These are phyloP conservation scores for Tenthredo livida DNA, from an alignment of 2,888 invertebrate genomes.

Conservation along the genomic window DNA sequence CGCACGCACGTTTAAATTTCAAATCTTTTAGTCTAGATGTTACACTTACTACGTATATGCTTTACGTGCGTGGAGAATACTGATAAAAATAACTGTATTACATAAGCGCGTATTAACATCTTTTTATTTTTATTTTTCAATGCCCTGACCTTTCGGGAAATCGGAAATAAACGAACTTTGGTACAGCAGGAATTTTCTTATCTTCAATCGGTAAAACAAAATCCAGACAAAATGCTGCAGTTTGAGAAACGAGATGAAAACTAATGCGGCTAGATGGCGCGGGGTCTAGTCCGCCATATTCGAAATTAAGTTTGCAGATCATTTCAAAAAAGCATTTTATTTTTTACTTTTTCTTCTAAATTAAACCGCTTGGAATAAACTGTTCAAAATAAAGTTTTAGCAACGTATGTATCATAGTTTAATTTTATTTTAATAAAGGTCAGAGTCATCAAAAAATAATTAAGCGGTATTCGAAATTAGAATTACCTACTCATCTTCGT, in stretches of 20 bases:
- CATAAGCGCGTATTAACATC: background rate
- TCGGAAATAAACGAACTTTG: background rate
- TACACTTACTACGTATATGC: background rate
- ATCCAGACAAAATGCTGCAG: background rate
- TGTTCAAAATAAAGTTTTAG: no score
- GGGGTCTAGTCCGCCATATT: background rate
- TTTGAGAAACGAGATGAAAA: background rate
- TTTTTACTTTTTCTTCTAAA: no score
- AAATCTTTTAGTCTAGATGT: background rate
- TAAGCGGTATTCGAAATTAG: background rate
- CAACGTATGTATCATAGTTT: background rate
- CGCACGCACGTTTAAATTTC: background rate
- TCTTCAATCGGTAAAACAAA: constrained; percentile 14
- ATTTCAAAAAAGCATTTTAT: no score
- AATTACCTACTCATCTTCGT: background rate
- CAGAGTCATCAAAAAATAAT: background rate
- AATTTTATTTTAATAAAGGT: background rate
- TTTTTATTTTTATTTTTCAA: background rate
- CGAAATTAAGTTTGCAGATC: background rate
- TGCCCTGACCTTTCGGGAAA: background rate
- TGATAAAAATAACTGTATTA: background rate
- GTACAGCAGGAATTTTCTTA: background rate
- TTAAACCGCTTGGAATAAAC: no score
- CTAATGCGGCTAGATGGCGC: constrained; percentile 17
- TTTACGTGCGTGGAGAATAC: background rate